phyloP scores from a whole-genome alignment of 2,113 vertebrate species.

The Callocephalon fimbriatum region DNA sequence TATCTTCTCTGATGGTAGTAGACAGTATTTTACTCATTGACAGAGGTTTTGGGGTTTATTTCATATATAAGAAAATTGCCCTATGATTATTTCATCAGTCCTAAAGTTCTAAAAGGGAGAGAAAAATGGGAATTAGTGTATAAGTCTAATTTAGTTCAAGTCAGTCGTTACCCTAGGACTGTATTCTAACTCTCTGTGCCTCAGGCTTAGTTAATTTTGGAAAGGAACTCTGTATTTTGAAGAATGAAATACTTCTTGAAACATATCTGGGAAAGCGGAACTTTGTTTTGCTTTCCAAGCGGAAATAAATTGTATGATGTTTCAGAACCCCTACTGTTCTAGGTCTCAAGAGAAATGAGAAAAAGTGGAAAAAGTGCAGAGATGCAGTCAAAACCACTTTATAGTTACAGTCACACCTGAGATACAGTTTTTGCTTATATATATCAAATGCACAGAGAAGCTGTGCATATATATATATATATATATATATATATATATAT shows the following conservation, averaged over 20 bases:
- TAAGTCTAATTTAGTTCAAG: background rate
- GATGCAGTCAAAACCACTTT: background rate
- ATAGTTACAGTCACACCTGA: background rate
- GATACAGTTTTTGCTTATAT: background rate
- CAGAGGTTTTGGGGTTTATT: background rate
- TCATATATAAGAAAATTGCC: background rate
- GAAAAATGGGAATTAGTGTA: background rate
- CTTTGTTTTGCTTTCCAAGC: background rate
- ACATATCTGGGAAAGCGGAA: background rate
- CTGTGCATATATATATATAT: too few species aligned
- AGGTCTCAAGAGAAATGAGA: background rate
- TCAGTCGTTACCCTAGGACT: background rate
- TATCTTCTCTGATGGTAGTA: background rate
- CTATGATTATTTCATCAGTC: background rate
- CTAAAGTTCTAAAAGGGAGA: background rate
- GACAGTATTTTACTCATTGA: background rate
- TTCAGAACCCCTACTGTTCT: background rate
- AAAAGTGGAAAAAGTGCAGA: background rate
- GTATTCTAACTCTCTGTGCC: background rate
- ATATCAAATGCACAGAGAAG: background rate
- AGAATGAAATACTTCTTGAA: background rate
- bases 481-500: background rate
- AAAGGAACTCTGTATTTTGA: background rate
- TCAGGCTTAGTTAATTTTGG: background rate
- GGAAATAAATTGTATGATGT: background rate